phyloP scores from a whole-genome alignment of 2,888 invertebrate species.

The Sericinus montela region DNA sequence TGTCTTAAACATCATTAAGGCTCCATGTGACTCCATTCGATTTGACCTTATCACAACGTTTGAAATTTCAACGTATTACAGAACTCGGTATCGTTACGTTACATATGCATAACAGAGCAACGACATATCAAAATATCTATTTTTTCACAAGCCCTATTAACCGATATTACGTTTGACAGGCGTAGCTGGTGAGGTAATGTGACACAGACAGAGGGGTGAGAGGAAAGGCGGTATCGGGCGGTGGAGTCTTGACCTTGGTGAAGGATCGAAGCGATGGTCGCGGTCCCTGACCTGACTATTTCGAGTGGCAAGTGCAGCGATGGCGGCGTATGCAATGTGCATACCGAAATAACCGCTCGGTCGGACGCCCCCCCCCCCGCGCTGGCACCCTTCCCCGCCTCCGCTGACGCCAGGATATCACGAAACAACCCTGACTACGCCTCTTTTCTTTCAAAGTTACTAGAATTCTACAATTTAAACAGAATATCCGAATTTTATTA shows the following conservation, averaged over 20 bases:
- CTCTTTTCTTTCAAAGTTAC: slow-evolving; percentile 33
- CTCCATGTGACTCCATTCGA: too few relatives aligned
- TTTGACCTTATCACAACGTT: not conserved
- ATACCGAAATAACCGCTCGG: slow-evolving; percentile 76
- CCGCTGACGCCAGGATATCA: slow-evolving; percentile 44
- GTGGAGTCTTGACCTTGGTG: slow-evolving; percentile 74
- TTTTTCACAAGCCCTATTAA: slow-evolving; percentile 31
- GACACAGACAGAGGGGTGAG: slow-evolving; percentile 26
- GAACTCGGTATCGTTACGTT: too few relatives aligned
- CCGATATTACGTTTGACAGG: slow-evolving; percentile 32
- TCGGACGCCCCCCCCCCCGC: slow-evolving; percentile 52
- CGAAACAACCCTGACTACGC: slow-evolving; percentile 56
- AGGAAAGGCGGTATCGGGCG: slow-evolving; percentile 43
- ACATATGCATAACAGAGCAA: not conserved
- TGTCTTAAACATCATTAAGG: too few relatives aligned
- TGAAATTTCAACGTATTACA: too few relatives aligned
- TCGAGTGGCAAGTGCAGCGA: slow-evolving; percentile 76
- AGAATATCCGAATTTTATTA: too few relatives aligned
- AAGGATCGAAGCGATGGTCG: slow-evolving; percentile 72
- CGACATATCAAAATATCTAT: slow-evolving; percentile 2
- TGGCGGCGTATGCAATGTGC: slow-evolving; percentile 72
- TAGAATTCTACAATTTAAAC: slow-evolving; percentile 21
- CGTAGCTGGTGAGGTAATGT: slow-evolving; percentile 44
- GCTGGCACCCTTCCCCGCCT: slow-evolving; percentile 32
- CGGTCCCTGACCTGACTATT: slow-evolving; percentile 80